Conservation (phyloP, 2,888 invertebrate genomes). For the Himalopsyche anomala region DNA sequence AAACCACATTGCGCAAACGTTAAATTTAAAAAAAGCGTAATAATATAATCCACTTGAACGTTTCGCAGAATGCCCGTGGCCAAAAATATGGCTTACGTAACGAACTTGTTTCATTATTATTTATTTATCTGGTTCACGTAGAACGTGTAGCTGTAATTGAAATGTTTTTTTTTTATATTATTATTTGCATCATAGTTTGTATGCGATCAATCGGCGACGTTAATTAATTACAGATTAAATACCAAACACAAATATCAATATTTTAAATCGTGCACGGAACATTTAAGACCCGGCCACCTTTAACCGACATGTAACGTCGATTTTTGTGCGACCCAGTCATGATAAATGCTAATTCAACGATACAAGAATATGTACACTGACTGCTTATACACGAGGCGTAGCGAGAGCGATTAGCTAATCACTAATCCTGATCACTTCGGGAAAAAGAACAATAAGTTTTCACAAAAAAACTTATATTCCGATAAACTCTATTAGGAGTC, state of each 20-base stretch:
- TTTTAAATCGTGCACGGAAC: constrained; percentile 24
- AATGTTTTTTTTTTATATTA: neutral
- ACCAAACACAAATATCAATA: constrained; percentile 11
- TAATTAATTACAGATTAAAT: constrained; percentile 18
- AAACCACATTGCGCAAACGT: constrained; percentile 3
- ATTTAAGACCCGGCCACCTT: neutral
- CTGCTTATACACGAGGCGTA: no score
- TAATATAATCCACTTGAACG: constrained; percentile 21
- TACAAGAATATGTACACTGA: neutral
- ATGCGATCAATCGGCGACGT: neutral
- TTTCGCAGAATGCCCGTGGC: neutral
- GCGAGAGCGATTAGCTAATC: no score
- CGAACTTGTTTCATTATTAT: constrained; percentile 27
- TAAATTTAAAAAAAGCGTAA: neutral
- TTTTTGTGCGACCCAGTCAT: neutral
- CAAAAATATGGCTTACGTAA: constrained; percentile 35
- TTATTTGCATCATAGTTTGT: constrained; percentile 15
- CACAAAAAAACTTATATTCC: no score
- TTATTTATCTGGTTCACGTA: constrained; percentile 32
- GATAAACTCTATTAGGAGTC: no score
- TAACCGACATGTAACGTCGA: neutral
- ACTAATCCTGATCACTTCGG: no score
- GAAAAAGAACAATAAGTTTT: no score
- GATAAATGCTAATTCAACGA: neutral
- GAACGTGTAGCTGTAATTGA: constrained; percentile 28